phyloP scores from a whole-genome alignment of 2,113 vertebrate species.

The Addax nasomaculatus region DNA sequence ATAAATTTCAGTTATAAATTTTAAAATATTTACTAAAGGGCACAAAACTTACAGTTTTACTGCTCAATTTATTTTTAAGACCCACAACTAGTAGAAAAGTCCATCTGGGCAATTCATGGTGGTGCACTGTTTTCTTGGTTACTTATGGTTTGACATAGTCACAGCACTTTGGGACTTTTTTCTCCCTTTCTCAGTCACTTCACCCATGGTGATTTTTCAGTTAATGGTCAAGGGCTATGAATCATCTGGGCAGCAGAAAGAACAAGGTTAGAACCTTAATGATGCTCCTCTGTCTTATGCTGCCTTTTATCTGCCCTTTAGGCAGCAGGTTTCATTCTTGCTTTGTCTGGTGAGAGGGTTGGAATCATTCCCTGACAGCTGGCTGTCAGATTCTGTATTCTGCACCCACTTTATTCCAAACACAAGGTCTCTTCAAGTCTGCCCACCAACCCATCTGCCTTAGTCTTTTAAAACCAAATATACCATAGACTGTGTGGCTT shows the following conservation, averaged over 20 bases:
- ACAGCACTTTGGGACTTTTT: background rate
- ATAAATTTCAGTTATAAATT: background rate
- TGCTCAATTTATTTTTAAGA: background rate
- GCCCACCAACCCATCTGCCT: background rate
- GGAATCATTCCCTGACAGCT: background rate
- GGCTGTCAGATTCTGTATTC: background rate
- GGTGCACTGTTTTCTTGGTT: background rate
- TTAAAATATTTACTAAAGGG: background rate
- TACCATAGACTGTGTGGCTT: background rate
- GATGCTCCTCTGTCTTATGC: background rate
- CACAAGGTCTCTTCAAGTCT: background rate
- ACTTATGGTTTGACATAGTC: background rate
- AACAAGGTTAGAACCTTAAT: background rate
- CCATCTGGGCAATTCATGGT: background rate
- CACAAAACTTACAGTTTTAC: background rate
- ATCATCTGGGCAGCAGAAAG: background rate
- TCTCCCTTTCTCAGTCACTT: background rate
- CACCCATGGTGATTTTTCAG: background rate
- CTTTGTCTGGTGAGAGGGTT: background rate
- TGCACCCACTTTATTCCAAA: background rate
- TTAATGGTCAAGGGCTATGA: background rate
- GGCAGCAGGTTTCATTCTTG: background rate
- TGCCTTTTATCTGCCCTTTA: background rate
- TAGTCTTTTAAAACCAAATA: background rate
- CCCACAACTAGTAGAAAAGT: background rate